A percentile compares a stretch with the other conserved stretches of the same genome.
Evolutionary conservation across 2,797 vertebrate species (phyloP).

Genomic region (Darevskia mixta): DNA sequence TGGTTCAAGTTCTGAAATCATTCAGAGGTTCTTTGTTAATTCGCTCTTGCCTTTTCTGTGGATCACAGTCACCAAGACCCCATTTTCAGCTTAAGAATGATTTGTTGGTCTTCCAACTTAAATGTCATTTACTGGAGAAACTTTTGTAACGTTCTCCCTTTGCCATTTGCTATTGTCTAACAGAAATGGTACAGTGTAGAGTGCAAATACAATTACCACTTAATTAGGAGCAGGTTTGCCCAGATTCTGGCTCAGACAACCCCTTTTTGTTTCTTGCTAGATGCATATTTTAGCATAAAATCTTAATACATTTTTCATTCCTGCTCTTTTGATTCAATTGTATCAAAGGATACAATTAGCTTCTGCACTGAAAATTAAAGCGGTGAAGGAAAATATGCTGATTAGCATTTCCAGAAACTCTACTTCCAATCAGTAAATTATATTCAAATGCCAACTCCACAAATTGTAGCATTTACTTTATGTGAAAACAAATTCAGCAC

Average conservation of each 20-base stretch:
- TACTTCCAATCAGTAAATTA: conserved; percentile 52
- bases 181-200: neutral
- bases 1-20: neutral
- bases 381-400: conserved; percentile 35
- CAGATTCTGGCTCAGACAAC: neutral
- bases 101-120: neutral
- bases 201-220: neutral
- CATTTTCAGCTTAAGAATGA: neutral
- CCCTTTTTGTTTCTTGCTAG: neutral
- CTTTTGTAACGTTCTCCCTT: neutral
- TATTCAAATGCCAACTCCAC: conserved; percentile 51
- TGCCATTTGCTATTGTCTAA: neutral
- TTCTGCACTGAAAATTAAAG: conserved; percentile 45
- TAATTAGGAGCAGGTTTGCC: neutral
- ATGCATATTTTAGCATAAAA: conserved; percentile 20
- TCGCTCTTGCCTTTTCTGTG: neutral
- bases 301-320: conserved; percentile 39
- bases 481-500: conserved; percentile 54
- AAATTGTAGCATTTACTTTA: conserved; percentile 54
- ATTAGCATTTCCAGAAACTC: conserved; percentile 62
- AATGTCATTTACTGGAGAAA: neutral
- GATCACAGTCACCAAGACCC: neutral
- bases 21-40: neutral
- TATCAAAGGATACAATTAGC: conserved; percentile 44
- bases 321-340: neutral